Conservation (phyloP, 2,113 vertebrate species). For the Podocnemis expansa region DNA sequence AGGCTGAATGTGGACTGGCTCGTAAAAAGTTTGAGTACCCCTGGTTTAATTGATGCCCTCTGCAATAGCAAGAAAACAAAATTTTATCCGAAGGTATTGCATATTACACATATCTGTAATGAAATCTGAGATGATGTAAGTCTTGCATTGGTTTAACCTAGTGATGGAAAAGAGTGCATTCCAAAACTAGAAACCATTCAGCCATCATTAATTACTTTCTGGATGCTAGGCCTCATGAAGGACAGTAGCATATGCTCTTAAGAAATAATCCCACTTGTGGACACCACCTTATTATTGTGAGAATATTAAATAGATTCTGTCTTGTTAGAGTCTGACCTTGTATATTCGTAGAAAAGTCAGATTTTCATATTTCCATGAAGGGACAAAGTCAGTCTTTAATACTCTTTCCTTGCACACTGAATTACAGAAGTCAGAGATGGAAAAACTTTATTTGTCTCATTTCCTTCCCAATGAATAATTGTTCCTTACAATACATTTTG, state of each 20-base stretch:
- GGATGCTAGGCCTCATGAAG: neutral
- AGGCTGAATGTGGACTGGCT: no score
- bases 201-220: neutral
- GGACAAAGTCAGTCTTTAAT: neutral
- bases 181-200: neutral
- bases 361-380: neutral
- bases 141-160: accelerated
- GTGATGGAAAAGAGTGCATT: neutral
- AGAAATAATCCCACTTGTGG: no score
- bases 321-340: neutral
- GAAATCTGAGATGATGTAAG: neutral
- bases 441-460: neutral
- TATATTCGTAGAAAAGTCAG: neutral
- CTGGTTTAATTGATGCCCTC: neutral
- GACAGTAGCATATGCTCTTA: no score
- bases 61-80: neutral
- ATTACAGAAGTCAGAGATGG: neutral
- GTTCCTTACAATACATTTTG: neutral
- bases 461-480: neutral
- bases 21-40: no score
- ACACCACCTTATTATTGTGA: neutral
- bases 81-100: neutral
- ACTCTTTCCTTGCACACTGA: neutral
- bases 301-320: neutral
- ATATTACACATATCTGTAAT: neutral